phyloP scores from a whole-genome alignment of 2,888 invertebrate genomes.

The Pyrocoelia pectoralis region DNA sequence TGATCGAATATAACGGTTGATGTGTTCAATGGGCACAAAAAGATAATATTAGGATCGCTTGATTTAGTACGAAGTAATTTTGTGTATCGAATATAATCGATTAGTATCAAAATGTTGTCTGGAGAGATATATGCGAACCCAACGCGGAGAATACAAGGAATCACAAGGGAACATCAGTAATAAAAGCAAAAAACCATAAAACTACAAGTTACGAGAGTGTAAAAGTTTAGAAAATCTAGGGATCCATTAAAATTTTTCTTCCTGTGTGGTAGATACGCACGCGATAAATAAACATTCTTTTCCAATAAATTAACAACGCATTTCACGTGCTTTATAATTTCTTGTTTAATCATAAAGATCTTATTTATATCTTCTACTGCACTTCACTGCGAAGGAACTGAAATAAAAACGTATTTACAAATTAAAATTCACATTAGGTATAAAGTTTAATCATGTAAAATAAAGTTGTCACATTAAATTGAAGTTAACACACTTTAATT shows the following conservation, averaged over 20 bases:
- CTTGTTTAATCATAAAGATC: background rate
- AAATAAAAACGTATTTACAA: background rate
- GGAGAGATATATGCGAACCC: slow-evolving; percentile 1
- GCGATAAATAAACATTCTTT: background rate
- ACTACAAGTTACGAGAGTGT: slow-evolving; percentile 5
- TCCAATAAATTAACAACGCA: background rate
- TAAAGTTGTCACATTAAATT: background rate
- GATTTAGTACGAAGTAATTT: slow-evolving; percentile 41
- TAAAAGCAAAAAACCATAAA: slow-evolving; percentile 9
- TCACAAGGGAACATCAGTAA: slow-evolving; percentile 5
- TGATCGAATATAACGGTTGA: slow-evolving; percentile 49
- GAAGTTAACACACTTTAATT: background rate
- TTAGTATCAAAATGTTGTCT: slow-evolving; percentile 9
- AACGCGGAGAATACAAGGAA: slow-evolving; percentile 3
- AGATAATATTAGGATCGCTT: slow-evolving; percentile 46
- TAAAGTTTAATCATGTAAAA: background rate
- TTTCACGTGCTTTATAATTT: background rate
- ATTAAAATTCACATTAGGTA: background rate
- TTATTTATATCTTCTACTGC: background rate
- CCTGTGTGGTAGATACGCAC: background rate
- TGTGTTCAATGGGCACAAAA: slow-evolving; percentile 46
- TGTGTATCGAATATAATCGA: slow-evolving; percentile 15
- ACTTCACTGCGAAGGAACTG: background rate
- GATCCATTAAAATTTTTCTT: background rate
- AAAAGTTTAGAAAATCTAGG: slow-evolving; percentile 7